phyloP scores from a whole-genome alignment of 2,113 vertebrate species.

The Istiophorus platypterus region DNA sequence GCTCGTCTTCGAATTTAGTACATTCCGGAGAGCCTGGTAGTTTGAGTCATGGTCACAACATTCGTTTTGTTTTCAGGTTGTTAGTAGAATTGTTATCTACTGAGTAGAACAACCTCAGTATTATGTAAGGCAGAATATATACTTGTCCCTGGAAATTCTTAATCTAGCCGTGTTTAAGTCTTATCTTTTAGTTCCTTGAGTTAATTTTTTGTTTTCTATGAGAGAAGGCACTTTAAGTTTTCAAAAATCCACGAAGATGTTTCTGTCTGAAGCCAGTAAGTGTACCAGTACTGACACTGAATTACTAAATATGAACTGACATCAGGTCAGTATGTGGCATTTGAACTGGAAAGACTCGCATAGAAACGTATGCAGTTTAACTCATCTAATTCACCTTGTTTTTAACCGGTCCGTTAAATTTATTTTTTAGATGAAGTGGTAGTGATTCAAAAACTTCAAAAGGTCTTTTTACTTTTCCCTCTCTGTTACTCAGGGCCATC shows the following conservation, averaged over 20 bases:
- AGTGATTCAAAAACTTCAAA: too few relatives aligned
- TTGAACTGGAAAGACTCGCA: conserved; percentile 9
- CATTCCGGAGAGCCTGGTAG: not conserved
- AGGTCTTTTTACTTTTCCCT: not conserved
- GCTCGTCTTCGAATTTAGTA: not conserved
- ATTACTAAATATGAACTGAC: conserved; percentile 3
- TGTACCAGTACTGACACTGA: not conserved
- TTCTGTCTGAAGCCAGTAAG: not conserved
- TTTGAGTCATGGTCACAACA: not conserved
- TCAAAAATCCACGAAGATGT: not conserved
- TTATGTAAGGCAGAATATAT: not conserved
- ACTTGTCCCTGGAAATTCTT: too few relatives aligned
- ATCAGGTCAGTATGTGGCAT: not conserved
- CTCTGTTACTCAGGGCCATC: conserved; percentile 86
- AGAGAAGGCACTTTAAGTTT: not conserved
- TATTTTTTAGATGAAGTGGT: not conserved
- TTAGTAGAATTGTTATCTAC: not conserved
- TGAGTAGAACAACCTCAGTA: not conserved
- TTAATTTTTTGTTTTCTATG: not conserved
- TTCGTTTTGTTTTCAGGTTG: not conserved
- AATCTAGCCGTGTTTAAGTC: not conserved
- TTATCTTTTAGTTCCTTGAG: not conserved
- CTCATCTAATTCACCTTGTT: not conserved
- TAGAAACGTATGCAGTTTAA: too few relatives aligned
- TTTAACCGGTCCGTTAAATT: not conserved